Base-by-base conservation (phyloP, 2,113 vertebrate genomes). In the Equus przewalskii region DNA sequence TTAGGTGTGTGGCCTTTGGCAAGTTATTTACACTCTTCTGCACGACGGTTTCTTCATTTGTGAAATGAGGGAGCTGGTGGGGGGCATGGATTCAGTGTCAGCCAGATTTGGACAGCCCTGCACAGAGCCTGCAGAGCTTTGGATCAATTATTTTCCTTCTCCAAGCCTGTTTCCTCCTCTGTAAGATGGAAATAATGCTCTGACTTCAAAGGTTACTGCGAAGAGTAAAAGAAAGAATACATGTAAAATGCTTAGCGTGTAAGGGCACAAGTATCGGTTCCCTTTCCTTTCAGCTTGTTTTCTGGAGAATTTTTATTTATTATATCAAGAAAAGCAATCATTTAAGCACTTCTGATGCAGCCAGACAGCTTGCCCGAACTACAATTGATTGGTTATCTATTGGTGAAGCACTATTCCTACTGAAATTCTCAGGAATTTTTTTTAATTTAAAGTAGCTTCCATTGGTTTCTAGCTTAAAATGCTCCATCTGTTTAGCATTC, bases 401-500 rank as follows among this genome's bases (percentile, higher is more conserved):
- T 56, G 21, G 7, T 26, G 36, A 87, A 75, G 41, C 26, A 54
- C 26, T 28, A 58, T 58, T 70, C 30, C 36, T 84, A 93, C 60
- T 62, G 70, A 76, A 70, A 90, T 87, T 64, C 30, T 69, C 9
- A 44, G 44, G 28, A 22, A 22, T 36, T 89, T 94, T 64, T 19
- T 7, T 26, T 4, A 11, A 46, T 69, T 91, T 80, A 93, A 88
- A 86, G 89, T 65, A 85, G 65, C 58, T 89, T 44, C 69, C 36
- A 33, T 78, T 28, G 21, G 44, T 72, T 93, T 93, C 72, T 28
- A 83, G 62, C 28, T 92, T 92, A 83, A 92, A 97, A 83, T 81
- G 46, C n/a, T 41, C 75, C 70, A 67, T 56, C 41, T 94, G 69
- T 49, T 94, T 82, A 80, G 49, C 36, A 64, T 86, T 89, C 54